phyloP scores from a whole-genome alignment of 1,140 invertebrate genomes.

The Piezodorus guildinii region DNA sequence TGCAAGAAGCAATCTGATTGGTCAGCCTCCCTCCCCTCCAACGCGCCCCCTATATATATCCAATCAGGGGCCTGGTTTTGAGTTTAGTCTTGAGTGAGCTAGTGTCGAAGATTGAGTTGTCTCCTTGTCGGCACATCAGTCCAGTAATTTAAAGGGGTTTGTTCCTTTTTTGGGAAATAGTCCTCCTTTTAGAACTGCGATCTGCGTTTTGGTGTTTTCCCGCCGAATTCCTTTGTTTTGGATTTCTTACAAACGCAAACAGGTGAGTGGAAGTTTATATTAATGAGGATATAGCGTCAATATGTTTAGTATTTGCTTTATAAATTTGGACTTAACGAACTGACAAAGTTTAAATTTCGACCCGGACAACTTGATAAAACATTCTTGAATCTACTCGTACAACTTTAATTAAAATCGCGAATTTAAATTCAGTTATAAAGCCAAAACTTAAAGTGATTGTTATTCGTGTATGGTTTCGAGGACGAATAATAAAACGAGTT shows the following conservation, averaged over 20 bases:
- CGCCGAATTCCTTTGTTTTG: background rate
- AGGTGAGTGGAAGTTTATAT: background rate
- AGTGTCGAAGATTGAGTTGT: constrained; percentile 1
- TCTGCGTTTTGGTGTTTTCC: background rate
- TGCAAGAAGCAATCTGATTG: background rate
- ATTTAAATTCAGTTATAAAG: too few relatives aligned
- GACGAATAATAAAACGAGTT: too few relatives aligned
- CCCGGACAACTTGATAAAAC: too few relatives aligned
- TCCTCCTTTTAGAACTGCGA: background rate
- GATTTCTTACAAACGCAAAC: background rate
- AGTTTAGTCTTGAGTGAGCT: background rate
- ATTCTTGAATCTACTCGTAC: too few relatives aligned
- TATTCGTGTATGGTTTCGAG: too few relatives aligned
- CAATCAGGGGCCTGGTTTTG: background rate
- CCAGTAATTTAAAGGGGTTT: background rate
- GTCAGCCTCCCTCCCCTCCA: background rate
- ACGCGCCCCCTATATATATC: background rate
- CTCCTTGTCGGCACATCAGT: background rate
- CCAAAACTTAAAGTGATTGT: too few relatives aligned
- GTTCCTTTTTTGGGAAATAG: background rate
- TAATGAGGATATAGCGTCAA: background rate
- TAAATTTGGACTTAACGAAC: too few relatives aligned
- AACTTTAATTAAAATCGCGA: too few relatives aligned
- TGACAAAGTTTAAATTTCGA: too few relatives aligned
- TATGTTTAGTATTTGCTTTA: background rate